phyloP scores from a whole-genome alignment of 1,140 invertebrate genomes.

The Lucilia cuprina region DNA sequence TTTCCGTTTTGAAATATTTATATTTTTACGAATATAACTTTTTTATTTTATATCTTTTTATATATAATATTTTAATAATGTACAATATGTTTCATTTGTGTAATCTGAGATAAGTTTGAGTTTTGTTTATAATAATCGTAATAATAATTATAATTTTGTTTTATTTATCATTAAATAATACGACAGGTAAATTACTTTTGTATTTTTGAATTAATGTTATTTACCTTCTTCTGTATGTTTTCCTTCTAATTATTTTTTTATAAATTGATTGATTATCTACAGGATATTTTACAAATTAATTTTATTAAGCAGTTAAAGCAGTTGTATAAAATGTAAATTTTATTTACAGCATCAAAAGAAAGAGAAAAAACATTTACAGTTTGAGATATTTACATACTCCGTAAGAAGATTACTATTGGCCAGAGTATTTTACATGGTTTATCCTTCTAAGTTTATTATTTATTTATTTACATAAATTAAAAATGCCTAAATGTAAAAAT shows the following conservation, averaged over 20 bases:
- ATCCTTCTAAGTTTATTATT: not conserved
- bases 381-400: not conserved
- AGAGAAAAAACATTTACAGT: not conserved
- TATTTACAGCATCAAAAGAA: not conserved
- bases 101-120: constrained; percentile 29
- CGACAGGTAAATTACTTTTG: not conserved
- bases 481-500: not conserved
- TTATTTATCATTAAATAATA: not conserved
- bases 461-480: constrained; percentile 6
- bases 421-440: not conserved
- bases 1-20: constrained; percentile 1
- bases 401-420: not conserved
- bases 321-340: not conserved
- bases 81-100: constrained; percentile 28
- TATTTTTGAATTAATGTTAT: not conserved
- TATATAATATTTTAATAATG: constrained; percentile 20
- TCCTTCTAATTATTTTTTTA: not conserved
- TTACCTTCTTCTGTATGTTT: not conserved
- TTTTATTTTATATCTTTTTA: not conserved
- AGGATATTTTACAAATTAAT: not conserved
- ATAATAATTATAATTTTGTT: not conserved
- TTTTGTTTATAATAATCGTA: not conserved
- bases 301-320: too few relatives aligned
- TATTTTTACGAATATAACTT: constrained; percentile 12
- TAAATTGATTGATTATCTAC: not conserved